Evolutionary conservation across 2,888 invertebrate genomes (phyloP).

Genomic region (Norana najaformis): DNA sequence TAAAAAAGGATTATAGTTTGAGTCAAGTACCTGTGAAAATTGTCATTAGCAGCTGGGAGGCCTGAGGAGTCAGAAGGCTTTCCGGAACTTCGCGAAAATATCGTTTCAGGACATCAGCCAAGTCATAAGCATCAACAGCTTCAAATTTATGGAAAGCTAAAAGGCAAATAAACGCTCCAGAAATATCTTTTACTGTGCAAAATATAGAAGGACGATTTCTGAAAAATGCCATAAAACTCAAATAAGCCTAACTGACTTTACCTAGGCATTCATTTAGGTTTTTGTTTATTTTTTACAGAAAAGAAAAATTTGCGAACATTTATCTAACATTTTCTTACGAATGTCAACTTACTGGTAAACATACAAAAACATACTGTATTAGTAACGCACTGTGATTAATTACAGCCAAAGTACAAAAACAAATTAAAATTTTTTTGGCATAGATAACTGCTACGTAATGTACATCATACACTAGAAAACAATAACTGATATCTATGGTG

Average conservation of each 20-base stretch:
- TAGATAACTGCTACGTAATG: too few relatives aligned
- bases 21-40: slow-evolving; percentile 86
- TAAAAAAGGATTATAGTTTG: neutral
- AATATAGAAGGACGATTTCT: neutral
- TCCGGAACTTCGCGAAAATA: slow-evolving; percentile 95
- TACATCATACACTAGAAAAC: too few relatives aligned
- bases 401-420: too few relatives aligned
- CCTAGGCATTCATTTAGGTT: too few relatives aligned
- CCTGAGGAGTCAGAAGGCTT: slow-evolving; percentile 86
- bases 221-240: neutral
- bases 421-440: too few relatives aligned
- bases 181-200: neutral
- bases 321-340: too few relatives aligned
- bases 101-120: slow-evolving; percentile 93
- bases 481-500: too few relatives aligned
- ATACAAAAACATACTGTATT: too few relatives aligned
- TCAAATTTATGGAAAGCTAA: slow-evolving; percentile 25
- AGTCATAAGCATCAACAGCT: slow-evolving; percentile 75
- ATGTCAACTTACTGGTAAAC: too few relatives aligned
- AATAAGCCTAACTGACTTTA: too few relatives aligned
- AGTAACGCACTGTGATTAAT: too few relatives aligned
- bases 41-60: slow-evolving; percentile 90
- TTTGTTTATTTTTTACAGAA: too few relatives aligned
- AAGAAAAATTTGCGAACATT: neutral
- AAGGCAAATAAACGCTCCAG: neutral